phyloP scores from a whole-genome alignment of 2,113 vertebrate species.

The Carollia perspicillata region DNA sequence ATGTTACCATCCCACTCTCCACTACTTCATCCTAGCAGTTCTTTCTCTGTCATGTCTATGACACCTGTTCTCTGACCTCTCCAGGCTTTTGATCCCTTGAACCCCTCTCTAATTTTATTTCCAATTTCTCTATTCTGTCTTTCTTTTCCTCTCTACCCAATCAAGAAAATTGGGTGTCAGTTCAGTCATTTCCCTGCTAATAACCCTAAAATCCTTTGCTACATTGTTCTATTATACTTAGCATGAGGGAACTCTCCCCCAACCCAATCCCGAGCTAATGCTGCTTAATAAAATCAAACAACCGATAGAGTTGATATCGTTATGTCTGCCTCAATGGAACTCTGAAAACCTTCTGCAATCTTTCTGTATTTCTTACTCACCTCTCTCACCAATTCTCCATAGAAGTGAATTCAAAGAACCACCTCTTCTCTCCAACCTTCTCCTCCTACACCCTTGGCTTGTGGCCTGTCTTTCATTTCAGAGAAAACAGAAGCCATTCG shows the following conservation, averaged over 20 bases:
- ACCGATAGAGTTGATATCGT: not conserved
- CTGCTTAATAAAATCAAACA: conserved; percentile 12
- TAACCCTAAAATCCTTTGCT: not conserved
- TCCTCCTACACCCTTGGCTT: not conserved
- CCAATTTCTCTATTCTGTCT: not conserved
- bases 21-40: not conserved
- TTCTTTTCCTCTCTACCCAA: conserved; percentile 17
- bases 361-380: not conserved
- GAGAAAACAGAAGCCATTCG: not conserved
- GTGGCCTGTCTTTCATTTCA: not conserved
- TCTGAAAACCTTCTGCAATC: not conserved
- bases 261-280: not conserved
- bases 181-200: not conserved
- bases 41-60: not conserved
- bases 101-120: not conserved
- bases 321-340: not conserved
- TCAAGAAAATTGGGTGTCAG: not conserved
- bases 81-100: not conserved
- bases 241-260: not conserved
- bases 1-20: not conserved
- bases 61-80: not conserved
- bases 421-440: not conserved
- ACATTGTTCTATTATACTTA: not conserved
- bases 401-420: not conserved
- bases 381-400: not conserved